Percentiles rank a stretch among this genome's conserved stretches.
phyloP scores from a whole-genome alignment of 2,888 invertebrate species.

The Scaptomyza parva region DNA sequence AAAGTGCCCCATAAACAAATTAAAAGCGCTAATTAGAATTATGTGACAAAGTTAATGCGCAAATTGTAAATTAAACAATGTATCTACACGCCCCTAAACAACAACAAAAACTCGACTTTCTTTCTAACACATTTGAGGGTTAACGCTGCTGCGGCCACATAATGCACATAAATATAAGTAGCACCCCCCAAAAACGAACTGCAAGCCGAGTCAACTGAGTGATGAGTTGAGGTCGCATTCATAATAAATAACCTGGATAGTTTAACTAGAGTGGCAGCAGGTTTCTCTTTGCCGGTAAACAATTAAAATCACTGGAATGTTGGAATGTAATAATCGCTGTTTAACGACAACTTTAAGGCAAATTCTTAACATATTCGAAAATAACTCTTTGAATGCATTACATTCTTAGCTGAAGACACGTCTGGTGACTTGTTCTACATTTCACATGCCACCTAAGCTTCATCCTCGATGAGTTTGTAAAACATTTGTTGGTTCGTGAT shows the following conservation, averaged over 20 bases:
- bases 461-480: constrained; percentile 42
- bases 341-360: too few relatives aligned
- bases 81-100: constrained; percentile 26
- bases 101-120: constrained; percentile 9
- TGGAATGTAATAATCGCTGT: not conserved
- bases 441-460: constrained; percentile 3
- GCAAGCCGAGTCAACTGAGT: not conserved
- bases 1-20: constrained; percentile 81
- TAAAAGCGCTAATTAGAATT: constrained; percentile 81
- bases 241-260: not conserved
- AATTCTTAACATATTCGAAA: not conserved
- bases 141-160: constrained; percentile 44
- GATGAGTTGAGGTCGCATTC: too few relatives aligned
- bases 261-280: not conserved
- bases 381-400: not conserved
- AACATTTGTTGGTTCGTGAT: constrained; percentile 75
- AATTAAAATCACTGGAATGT: not conserved
- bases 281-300: too few relatives aligned
- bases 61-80: constrained; percentile 81
- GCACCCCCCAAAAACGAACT: constrained; percentile 3
- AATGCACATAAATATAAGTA: constrained; percentile 21
- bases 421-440: not conserved
- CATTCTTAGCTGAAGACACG: not conserved
- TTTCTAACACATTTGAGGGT: constrained; percentile 42
- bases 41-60: constrained; percentile 81